Evolutionary conservation across 1,140 invertebrate species (phyloP).

Genomic region (Rhizoglyphus robini): DNA sequence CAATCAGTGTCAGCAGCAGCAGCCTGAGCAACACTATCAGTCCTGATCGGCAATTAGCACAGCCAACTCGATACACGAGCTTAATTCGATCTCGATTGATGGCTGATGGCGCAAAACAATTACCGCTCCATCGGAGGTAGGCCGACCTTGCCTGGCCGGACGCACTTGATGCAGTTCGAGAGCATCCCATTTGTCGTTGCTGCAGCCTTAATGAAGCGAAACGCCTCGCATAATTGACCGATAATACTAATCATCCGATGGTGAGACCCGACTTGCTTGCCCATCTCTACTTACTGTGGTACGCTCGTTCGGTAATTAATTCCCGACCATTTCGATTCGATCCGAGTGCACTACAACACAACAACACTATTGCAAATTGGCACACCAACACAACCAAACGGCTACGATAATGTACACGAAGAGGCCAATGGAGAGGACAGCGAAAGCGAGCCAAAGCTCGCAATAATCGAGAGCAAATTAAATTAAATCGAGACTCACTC

Average conservation of each 20-base stretch:
- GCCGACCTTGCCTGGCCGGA: no score
- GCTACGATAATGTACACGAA: neutral
- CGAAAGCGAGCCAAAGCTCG: neutral
- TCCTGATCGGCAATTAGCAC: neutral
- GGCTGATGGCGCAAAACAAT: neutral
- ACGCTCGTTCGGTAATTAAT: no score
- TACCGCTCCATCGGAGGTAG: no score
- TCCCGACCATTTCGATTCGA: no score
- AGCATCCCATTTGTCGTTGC: no score
- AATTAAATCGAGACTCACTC: neutral
- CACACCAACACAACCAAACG: no score
- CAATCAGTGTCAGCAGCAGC: neutral
- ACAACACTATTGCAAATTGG: no score
- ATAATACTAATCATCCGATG: conserved; percentile 6
- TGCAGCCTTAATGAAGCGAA: neutral
- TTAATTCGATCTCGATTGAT: neutral
- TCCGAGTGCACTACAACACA: no score
- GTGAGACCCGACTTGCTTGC: no score
- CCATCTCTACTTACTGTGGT: no score
- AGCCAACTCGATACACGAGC: neutral
- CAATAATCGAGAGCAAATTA: conserved; percentile 12
- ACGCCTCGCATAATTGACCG: neutral
- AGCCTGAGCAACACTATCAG: neutral
- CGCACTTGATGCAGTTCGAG: no score
- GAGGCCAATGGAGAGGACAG: neutral